Conservation (phyloP, 2,888 invertebrate species). For the Flexamia atlantica region DNA sequence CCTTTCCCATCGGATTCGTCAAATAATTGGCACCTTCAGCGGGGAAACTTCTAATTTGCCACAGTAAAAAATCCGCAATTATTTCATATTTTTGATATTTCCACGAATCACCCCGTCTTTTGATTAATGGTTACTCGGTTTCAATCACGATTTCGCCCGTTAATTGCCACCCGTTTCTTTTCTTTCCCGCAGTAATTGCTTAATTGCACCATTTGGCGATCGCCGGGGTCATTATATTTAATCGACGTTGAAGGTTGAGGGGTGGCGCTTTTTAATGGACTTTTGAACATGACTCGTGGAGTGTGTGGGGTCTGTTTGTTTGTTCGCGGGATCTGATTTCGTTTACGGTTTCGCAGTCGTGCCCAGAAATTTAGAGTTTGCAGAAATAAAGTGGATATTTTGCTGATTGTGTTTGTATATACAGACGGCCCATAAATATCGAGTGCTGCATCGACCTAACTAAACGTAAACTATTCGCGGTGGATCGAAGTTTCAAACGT, state of each 20-base stretch:
- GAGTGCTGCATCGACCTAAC: no score
- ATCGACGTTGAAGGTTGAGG: conserved; percentile 3
- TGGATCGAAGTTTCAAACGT: no score
- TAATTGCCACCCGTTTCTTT: conserved; percentile 40
- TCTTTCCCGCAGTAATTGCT: conserved; percentile 34
- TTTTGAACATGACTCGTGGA: neutral
- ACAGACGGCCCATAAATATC: no score
- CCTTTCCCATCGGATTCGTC: conserved; percentile 33
- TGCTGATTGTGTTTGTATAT: no score
- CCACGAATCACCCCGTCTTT: conserved; percentile 30
- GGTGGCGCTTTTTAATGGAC: conserved; percentile 32
- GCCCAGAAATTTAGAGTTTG: no score
- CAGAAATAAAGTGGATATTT: no score
- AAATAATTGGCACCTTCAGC: conserved; percentile 54
- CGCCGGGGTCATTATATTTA: conserved; percentile 44
- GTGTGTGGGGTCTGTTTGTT: conserved; percentile 29
- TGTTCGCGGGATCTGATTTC: neutral
- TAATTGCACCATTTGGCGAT: conserved; percentile 43
- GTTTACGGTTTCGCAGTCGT: neutral
- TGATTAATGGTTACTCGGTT: conserved; percentile 52
- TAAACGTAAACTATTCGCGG: no score
- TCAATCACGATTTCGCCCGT: conserved; percentile 35
- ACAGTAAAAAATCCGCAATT: conserved; percentile 47
- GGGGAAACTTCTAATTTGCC: conserved; percentile 43
- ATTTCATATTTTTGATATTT: conserved; percentile 50